These are phyloP conservation scores for Pardalotus punctatus DNA, from an alignment of 2,113 vertebrate species.

Conservation along the genomic window DNA sequence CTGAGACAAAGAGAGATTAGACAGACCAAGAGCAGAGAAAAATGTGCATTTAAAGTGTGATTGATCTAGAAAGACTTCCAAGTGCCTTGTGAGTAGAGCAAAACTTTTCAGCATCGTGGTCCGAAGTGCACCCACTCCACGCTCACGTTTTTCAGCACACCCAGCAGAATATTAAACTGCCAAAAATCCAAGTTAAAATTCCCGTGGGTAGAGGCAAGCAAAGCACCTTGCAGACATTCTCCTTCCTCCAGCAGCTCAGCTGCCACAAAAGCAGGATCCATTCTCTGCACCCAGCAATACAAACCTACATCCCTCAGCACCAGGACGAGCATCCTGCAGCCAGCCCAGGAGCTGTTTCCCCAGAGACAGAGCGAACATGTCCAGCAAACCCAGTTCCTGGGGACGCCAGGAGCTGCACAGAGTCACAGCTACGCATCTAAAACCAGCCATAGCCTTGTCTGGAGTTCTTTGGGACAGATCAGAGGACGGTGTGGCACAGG, in stretches of 20 bases:
- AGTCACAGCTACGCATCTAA: background rate
- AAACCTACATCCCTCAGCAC: fast-evolving
- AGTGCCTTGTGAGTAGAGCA: background rate
- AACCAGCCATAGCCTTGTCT: fast-evolving
- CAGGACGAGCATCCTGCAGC: background rate
- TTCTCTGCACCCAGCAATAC: background rate
- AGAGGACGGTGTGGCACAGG: background rate
- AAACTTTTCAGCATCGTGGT: constrained; percentile 23
- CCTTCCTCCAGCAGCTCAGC: background rate
- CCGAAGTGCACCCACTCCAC: background rate
- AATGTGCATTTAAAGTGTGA: background rate
- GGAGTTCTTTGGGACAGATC: background rate
- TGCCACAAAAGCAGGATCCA: background rate
- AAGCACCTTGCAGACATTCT: background rate
- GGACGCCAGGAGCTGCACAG: background rate
- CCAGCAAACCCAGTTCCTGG: background rate
- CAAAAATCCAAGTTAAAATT: background rate
- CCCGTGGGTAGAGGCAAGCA: background rate
- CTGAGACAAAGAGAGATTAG: constrained; percentile 49
- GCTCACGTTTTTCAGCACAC: fast-evolving
- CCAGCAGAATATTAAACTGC: background rate
- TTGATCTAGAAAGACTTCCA: constrained; percentile 27
- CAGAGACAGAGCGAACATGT: fast-evolving
- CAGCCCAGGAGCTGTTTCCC: background rate
- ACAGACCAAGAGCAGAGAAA: constrained; percentile 23